These are phyloP conservation scores for Drosophila basisetae DNA, from an alignment of 2,888 invertebrate species.

Conservation along the genomic window DNA sequence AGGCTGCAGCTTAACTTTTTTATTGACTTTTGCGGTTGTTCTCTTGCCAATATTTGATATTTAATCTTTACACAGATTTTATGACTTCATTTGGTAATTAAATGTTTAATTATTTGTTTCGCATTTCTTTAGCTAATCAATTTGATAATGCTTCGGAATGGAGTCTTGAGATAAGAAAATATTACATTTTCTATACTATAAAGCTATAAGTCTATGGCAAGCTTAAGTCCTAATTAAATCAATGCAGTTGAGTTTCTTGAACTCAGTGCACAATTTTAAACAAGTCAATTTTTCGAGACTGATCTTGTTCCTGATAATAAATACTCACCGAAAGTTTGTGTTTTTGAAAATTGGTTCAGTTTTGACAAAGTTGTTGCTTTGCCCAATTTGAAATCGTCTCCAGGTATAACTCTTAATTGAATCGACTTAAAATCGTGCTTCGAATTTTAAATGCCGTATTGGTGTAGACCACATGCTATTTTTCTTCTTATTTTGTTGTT, in stretches of 20 bases:
- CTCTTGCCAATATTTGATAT: constrained; percentile 33
- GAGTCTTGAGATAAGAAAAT: neutral
- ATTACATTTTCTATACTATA: accelerated
- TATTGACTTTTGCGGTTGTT: constrained; percentile 4
- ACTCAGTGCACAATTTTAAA: accelerated
- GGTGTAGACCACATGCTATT: neutral
- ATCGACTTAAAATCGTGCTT: neutral
- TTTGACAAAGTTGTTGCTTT: neutral
- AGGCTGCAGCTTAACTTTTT: constrained; percentile 1
- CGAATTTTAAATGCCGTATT: neutral
- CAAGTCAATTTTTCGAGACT: neutral
- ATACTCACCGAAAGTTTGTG: too few species aligned
- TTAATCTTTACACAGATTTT: constrained; percentile 56
- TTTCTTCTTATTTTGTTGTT: neutral
- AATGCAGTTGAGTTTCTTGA: neutral
- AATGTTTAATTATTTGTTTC: neutral
- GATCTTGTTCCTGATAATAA: too few species aligned
- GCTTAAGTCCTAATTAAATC: neutral
- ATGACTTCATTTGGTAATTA: constrained; percentile 52
- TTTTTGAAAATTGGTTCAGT: neutral
- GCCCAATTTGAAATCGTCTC: neutral
- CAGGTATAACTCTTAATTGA: neutral
- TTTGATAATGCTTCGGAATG: neutral
- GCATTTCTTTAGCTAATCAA: neutral
- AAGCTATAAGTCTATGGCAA: neutral